Percentiles rank a stretch among this genome's conserved stretches.
phyloP scores from a whole-genome alignment of 2,113 vertebrate species.

The Silurus glanis region DNA sequence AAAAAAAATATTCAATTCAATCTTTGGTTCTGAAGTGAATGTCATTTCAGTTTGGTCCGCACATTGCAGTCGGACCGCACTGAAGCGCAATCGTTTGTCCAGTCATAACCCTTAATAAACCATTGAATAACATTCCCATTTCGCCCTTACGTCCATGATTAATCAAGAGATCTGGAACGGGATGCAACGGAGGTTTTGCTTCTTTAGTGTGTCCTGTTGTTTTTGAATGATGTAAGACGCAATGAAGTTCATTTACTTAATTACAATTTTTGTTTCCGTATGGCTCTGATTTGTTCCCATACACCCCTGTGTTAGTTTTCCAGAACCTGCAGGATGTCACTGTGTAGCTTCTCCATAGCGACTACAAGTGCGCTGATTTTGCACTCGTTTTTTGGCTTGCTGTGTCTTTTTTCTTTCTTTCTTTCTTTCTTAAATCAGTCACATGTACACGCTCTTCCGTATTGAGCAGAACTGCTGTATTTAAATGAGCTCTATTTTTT shows the following conservation, averaged over 20 bases:
- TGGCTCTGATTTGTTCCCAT: background rate
- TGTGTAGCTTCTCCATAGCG: background rate
- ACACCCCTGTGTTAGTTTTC: background rate
- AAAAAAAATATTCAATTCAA: background rate
- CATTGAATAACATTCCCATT: background rate
- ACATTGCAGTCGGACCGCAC: background rate
- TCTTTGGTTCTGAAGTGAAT: background rate
- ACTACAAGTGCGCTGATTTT: background rate
- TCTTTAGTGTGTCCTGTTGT: background rate
- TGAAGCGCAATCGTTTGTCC: background rate
- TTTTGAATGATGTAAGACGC: background rate
- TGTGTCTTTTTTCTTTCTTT: background rate
- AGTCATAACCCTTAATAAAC: background rate
- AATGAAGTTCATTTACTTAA: background rate
- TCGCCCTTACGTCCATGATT: background rate
- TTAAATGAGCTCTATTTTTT: constrained; percentile 52
- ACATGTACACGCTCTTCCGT: constrained; percentile 16
- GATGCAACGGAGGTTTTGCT: background rate
- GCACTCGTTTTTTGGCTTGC: background rate
- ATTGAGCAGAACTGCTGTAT: constrained; percentile 26
- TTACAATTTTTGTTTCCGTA: background rate
- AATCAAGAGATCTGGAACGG: background rate
- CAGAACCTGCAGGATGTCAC: background rate
- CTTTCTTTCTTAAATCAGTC: background rate
- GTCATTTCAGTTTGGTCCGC: background rate